These are phyloP conservation scores for Dryobotodes eremita DNA, from an alignment of 2,888 invertebrate species.

Conservation along the genomic window DNA sequence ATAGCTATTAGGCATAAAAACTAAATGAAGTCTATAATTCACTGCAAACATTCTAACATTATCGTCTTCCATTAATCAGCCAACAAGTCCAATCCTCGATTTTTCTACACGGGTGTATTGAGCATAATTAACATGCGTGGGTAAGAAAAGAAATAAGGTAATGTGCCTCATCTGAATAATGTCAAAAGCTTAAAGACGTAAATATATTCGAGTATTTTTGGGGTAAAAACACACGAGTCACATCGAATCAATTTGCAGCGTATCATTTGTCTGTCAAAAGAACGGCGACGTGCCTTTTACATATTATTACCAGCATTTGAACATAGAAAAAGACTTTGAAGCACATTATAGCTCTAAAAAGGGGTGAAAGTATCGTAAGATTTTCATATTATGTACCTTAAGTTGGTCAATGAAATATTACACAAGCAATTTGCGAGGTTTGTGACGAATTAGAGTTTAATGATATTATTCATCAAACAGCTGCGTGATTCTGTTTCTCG, in stretches of 20 bases:
- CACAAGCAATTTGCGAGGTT: not conserved
- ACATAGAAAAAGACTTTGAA: not conserved
- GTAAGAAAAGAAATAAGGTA: no score
- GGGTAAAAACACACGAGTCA: not conserved
- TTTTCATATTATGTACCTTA: not conserved
- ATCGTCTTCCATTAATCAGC: no score
- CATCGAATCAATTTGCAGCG: slow-evolving; percentile 18
- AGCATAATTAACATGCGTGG: not conserved
- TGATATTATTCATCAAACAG: not conserved
- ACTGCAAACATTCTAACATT: no score
- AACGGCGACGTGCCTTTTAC: not conserved
- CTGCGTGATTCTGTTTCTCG: not conserved
- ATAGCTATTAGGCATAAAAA: not conserved
- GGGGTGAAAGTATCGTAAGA: no score
- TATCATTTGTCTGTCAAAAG: not conserved
- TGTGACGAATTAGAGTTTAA: not conserved
- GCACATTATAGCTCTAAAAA: no score
- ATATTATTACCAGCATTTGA: not conserved
- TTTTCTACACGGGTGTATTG: not conserved
- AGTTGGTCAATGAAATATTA: not conserved
- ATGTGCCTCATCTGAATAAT: not conserved
- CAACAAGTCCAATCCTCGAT: not conserved
- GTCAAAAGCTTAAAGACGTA: slow-evolving; percentile 6
- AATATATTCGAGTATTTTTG: not conserved
- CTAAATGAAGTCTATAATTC: not conserved